A percentile compares a stretch with the other conserved stretches of the same genome.
phyloP scores from a whole-genome alignment of 2,888 invertebrate species.

The Allacma fusca region DNA sequence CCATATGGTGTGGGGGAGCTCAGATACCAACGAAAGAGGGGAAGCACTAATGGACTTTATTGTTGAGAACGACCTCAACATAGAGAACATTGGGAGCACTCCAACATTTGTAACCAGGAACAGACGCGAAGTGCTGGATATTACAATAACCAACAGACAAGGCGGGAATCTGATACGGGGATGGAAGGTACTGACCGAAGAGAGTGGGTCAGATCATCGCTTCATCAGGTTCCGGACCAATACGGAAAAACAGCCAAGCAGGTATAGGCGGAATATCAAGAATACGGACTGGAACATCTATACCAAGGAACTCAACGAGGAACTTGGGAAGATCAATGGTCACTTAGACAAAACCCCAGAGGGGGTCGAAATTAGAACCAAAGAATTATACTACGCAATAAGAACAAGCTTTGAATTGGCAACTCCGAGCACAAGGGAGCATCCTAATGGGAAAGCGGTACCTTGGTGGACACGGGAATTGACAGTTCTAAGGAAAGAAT shows the following conservation, averaged over 20 bases:
- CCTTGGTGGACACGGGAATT: no score
- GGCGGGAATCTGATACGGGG: neutral
- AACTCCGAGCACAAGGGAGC: no score
- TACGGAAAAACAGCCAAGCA: no score
- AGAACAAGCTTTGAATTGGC: no score
- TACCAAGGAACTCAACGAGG: no score
- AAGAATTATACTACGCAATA: no score
- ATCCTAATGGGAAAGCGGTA: no score
- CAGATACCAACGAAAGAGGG: constrained; percentile 22
- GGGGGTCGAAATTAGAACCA: no score
- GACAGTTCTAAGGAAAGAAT: no score
- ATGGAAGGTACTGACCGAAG: constrained; percentile 11
- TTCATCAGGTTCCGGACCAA: neutral
- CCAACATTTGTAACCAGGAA: constrained; percentile 14
- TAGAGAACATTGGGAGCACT: neutral
- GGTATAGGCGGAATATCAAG: no score
- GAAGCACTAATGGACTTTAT: constrained; percentile 6
- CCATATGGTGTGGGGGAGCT: constrained; percentile 30
- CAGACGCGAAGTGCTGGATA: constrained; percentile 29
- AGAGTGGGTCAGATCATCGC: constrained; percentile 22
- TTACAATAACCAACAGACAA: constrained; percentile 14
- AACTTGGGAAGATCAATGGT: neutral
- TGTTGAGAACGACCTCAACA: neutral
- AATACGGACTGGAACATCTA: no score
- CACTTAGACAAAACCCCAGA: no score